Conservation (phyloP, 2,797 vertebrate genomes). For the Cuculus canorus region DNA sequence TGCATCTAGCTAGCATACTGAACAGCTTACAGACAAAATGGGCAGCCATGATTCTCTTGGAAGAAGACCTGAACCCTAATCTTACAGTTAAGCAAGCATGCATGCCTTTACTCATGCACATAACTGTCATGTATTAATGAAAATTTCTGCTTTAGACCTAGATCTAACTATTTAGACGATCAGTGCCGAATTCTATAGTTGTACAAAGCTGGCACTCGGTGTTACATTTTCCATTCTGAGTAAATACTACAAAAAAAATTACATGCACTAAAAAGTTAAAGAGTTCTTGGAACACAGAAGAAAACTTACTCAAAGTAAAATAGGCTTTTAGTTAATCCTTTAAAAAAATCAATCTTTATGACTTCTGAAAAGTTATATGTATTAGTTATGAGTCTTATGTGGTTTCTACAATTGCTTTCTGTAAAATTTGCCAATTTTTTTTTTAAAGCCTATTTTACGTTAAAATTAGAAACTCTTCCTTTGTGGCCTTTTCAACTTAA, state of each 20-base stretch:
- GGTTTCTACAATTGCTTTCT: conserved; percentile 38
- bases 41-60: neutral
- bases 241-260: neutral
- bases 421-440: conserved; percentile 12
- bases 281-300: neutral
- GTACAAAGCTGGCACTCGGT: neutral
- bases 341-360: conserved; percentile 23
- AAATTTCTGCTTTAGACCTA: neutral
- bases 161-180: neutral
- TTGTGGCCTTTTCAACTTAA: conserved; percentile 64
- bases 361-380: conserved; percentile 10
- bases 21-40: neutral
- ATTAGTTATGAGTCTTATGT: conserved; percentile 16
- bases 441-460: conserved; percentile 18
- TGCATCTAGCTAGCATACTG: neutral
- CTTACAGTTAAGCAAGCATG: neutral
- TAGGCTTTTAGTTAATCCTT: neutral
- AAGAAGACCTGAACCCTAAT: neutral
- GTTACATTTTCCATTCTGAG: neutral
- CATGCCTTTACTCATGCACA: neutral
- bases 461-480: conserved; percentile 65
- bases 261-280: neutral
- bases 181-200: neutral
- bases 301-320: neutral
- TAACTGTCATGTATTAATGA: neutral